Evolutionary conservation across 1,140 invertebrate genomes (phyloP), one percentile per base, ranked within the genome.

Genomic region (Bacillus rossius): DNA sequence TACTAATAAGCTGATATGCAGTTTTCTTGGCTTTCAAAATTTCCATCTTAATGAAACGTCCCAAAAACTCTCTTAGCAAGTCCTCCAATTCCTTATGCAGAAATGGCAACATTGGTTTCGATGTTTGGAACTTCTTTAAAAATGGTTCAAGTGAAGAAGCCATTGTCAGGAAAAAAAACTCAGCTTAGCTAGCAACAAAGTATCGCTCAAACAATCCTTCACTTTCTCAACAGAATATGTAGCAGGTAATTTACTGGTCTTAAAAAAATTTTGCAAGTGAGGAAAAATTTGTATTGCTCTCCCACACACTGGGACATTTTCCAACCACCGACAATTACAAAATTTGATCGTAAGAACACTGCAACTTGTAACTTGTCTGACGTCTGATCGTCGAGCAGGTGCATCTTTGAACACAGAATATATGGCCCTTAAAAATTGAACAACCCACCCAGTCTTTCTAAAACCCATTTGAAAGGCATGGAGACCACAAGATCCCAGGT

Each of bases 401-500:
- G 41, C 4, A 47, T 64, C 19, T 38, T 61, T 42, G 47, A 61
- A 61, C 13, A 64, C 20, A 59, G 58, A 52, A 41, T 57, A 61
- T 22, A 55, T 7, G 22, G 34, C 10, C 41, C 43, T 25, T 26
- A 55, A 60, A 51, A 64, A 53, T 42, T 51, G 16, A 16, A 10
- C 10, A 48, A 55, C 29, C 60, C 62, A 61, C 38, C 38, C 51
- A 4, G 60, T 61, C 17, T 13, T 34, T 14, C 60, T 53, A 13
- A 58, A 48, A 57, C 57, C 38, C 22, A 45, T 53, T 66, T 66
- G 34, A 64, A 66, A 66, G 19, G 62, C 49, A 51, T 64, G 64
- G 22, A 66, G 59, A 8, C 60, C 56, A 62, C 62, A 66, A 3
- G 55, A 58, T 7, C 64, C 62, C 10, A 60, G 50, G 23, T 64